Evolutionary conservation across 1,140 invertebrate genomes (phyloP), one percentile per base, ranked within the genome.

Genomic region (Neelides sp.): DNA sequence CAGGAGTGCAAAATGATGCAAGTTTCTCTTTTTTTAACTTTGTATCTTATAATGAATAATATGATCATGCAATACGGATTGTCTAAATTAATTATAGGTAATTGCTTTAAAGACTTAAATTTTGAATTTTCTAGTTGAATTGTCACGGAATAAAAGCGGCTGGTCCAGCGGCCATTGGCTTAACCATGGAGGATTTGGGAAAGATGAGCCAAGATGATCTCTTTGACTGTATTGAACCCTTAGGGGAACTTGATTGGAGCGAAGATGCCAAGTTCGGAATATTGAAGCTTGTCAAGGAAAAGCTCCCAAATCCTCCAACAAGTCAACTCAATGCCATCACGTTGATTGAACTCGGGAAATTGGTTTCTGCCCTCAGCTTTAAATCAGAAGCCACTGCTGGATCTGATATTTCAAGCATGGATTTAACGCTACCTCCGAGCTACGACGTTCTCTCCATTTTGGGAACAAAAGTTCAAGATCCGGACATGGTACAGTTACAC

Each of bases 91-190:
- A n/a, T n/a, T n/a, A n/a, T n/a, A n/a, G n/a, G n/a, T n/a, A n/a
- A n/a, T n/a, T n/a, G n/a, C n/a, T n/a, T n/a, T n/a, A n/a, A n/a
- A n/a, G n/a, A n/a, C n/a, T n/a, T n/a, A n/a, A n/a, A n/a, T n/a
- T n/a, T n/a, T n/a, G n/a, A n/a, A n/a, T 15, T 19, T 4, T 48
- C 28, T 26, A 56, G 58, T 49, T 57, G 15, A 61, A 54, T 17
- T 61, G 58, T 36, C 43, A 50, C 36, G 58, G 58, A 23, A 52
- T 61, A 12, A 57, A 56, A 46, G 22, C 56, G 3, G 51, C 58
- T n/a, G 58, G 58, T 13, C 35, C 37, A n/a, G 52, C 58, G 7
- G 58, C 55, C 0, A 47, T 54, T 19, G 58, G 54, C 10, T 32
- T 57, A 10, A 41, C 37, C 13, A 32, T 52, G 0, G 48, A 52